Evolutionary conservation across 2,888 invertebrate species (phyloP).

Genomic region (Luperina testacea): DNA sequence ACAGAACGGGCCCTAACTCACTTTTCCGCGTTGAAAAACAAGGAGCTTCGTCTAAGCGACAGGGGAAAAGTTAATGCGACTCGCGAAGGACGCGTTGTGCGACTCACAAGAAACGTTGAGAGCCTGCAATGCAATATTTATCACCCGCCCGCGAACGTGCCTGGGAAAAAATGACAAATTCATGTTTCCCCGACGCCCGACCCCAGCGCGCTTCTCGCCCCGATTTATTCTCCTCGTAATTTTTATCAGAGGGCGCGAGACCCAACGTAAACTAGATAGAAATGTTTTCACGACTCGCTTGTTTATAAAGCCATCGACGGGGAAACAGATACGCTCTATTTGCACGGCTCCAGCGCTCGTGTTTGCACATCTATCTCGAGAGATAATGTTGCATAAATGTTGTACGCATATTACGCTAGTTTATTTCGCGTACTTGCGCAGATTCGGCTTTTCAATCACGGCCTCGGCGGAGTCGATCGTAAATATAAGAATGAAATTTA

Average conservation of each 20-base stretch:
- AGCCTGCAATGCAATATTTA: slow-evolving; percentile 89
- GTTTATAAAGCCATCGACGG: slow-evolving; percentile 89
- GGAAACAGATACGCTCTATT: slow-evolving; percentile 88
- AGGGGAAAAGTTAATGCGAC: slow-evolving; percentile 82
- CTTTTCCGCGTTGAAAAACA: slow-evolving; percentile 85
- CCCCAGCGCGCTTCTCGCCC: slow-evolving; percentile 72
- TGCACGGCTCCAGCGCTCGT: slow-evolving; percentile 79
- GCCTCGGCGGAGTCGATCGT: slow-evolving; percentile 69
- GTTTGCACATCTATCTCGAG: slow-evolving; percentile 85
- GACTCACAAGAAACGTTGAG: slow-evolving; percentile 79
- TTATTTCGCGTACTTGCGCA: slow-evolving; percentile 77
- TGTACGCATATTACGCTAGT: slow-evolving; percentile 76
- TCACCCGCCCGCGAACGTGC: slow-evolving; percentile 88
- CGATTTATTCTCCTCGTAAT: slow-evolving; percentile 88
- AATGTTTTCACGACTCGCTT: slow-evolving; percentile 88
- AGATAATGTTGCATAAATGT: slow-evolving; percentile 87
- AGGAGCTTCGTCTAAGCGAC: slow-evolving; percentile 80
- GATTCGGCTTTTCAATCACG: slow-evolving; percentile 79
- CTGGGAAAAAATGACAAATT: slow-evolving; percentile 90
- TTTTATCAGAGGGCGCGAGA: slow-evolving; percentile 87
- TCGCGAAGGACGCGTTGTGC: slow-evolving; percentile 68
- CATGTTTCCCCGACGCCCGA: slow-evolving; percentile 81
- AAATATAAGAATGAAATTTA: slow-evolving; percentile 73
- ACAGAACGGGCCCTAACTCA: slow-evolving; percentile 83
- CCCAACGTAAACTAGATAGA: slow-evolving; percentile 85